These are phyloP conservation scores for Syngnathus scovelli DNA, from an alignment of 2,113 vertebrate genomes.

Conservation along the genomic window DNA sequence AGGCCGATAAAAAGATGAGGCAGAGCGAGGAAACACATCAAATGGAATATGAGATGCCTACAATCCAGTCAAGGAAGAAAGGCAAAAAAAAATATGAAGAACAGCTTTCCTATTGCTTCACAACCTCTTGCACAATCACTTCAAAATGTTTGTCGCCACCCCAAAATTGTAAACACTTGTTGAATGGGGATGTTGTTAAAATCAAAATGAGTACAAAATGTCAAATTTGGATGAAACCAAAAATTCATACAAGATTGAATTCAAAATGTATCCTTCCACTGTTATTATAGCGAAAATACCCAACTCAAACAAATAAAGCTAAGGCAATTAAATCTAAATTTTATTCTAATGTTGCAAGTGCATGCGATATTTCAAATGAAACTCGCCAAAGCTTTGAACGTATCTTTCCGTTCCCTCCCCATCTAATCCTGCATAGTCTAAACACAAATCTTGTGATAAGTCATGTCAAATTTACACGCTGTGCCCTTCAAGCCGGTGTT, in stretches of 20 bases:
- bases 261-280: no score
- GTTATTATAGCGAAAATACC: no score
- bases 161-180: no score
- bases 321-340: neutral
- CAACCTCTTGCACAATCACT: neutral
- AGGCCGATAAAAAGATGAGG: neutral
- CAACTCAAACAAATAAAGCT: neutral
- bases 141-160: no score
- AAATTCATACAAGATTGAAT: no score
- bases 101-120: neutral
- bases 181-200: no score
- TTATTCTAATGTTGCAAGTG: neutral
- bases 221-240: no score
- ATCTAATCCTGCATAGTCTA: conserved; percentile 33
- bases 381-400: conserved; percentile 9
- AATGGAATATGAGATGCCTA: conserved; percentile 7
- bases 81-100: conserved; percentile 5
- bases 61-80: conserved; percentile 8
- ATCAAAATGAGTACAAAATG: no score
- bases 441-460: conserved; percentile 52
- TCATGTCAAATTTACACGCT: conserved; percentile 61
- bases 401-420: conserved; percentile 14
- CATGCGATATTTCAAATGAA: conserved; percentile 1
- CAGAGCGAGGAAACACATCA: neutral
- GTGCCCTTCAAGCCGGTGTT: conserved; percentile 49